A percentile compares a stretch with the other conserved stretches of the same genome.
phyloP scores from a whole-genome alignment of 2,888 invertebrate genomes.

The Tetheella fluctuosa region DNA sequence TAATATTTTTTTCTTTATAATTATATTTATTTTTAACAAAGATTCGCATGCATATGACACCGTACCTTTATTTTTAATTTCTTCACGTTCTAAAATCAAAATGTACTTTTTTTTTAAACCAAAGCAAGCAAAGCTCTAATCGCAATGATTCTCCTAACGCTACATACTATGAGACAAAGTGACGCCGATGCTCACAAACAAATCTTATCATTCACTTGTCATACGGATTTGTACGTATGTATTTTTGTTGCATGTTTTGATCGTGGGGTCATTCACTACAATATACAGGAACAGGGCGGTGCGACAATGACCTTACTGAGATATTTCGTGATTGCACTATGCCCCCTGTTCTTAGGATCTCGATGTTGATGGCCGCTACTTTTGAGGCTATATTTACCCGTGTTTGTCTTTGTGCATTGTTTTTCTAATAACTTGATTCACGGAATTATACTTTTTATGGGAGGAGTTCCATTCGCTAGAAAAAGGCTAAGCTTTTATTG shows the following conservation, averaged over 20 bases:
- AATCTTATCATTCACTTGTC: constrained; percentile 1
- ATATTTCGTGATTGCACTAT: constrained; percentile 11
- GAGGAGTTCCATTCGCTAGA: no score
- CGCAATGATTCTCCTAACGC: background rate
- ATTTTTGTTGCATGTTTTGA: constrained; percentile 22
- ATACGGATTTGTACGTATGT: constrained; percentile 15
- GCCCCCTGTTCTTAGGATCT: constrained; percentile 7
- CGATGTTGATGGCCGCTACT: background rate
- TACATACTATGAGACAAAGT: background rate
- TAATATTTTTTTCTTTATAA: no score
- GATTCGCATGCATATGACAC: no score
- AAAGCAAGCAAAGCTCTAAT: constrained; percentile 1
- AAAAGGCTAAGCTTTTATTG: no score
- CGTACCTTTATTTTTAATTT: no score
- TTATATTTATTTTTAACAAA: no score
- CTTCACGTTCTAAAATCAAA: no score
- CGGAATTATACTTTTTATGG: background rate
- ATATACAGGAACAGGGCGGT: constrained; percentile 36
- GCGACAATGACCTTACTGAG: constrained; percentile 24
- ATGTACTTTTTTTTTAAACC: background rate
- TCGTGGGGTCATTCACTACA: constrained; percentile 43
- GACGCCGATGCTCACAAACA: background rate
- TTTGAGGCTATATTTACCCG: background rate
- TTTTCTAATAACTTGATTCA: background rate
- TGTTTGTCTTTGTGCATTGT: background rate